Conservation (phyloP, 35 echinoderm and acorn worm species). For the Patiria miniata region DNA sequence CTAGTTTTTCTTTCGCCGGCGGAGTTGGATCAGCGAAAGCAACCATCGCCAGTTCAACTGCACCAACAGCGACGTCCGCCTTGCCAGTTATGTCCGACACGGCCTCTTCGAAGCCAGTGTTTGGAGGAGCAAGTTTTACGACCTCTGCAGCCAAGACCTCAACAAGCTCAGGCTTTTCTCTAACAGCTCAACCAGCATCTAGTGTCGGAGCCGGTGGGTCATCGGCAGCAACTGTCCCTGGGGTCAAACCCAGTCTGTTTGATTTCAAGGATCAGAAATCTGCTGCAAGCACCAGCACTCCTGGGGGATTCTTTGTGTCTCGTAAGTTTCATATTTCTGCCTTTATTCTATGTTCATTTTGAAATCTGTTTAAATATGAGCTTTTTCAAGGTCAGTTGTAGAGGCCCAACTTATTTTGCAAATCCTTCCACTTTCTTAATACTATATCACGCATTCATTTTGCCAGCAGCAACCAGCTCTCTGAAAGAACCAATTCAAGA, state of each 20-base stretch:
- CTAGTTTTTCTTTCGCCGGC: no score
- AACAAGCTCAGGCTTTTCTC: not conserved
- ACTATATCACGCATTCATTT: no score
- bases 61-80: not conserved
- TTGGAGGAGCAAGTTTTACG: not conserved
- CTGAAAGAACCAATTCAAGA: not conserved
- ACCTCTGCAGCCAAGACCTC: not conserved
- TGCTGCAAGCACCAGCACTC: constrained; percentile 47
- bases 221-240: not conserved
- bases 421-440: no score
- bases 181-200: not conserved
- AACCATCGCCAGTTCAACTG: not conserved
- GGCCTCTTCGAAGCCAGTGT: not conserved
- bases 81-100: not conserved
- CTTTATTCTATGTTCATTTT: no score
- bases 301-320: constrained; percentile 75
- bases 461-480: not conserved
- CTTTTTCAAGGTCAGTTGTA: no score
- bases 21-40: no score
- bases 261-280: constrained; percentile 58
- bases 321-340: constrained; percentile 13
- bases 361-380: no score
- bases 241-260: constrained; percentile 66
- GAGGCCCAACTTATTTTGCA: no score
- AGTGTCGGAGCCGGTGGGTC: not conserved